phyloP scores from a whole-genome alignment of 2,797 vertebrate genomes.

The Sciaenops ocellatus region DNA sequence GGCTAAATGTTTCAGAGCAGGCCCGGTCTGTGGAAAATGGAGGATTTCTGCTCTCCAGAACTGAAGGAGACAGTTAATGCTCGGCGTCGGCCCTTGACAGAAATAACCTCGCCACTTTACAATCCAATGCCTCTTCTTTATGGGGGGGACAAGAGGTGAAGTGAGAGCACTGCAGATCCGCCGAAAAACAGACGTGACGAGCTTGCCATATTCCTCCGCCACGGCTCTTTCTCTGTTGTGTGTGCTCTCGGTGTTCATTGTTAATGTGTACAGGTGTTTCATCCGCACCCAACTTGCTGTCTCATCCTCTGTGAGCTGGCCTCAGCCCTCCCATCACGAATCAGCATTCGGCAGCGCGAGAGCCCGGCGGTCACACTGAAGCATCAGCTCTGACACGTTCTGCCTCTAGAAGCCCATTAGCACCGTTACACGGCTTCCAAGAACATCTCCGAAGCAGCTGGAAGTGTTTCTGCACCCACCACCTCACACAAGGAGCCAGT shows the following conservation, averaged over 20 bases:
- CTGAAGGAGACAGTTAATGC: conserved; percentile 54
- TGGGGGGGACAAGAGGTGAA: conserved; percentile 68
- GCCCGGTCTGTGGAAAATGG: conserved; percentile 40
- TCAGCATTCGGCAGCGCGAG: conserved; percentile 69
- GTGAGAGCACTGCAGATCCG: conserved; percentile 42
- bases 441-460: conserved; percentile 24
- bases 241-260: conserved; percentile 1
- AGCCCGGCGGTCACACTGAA: conserved; percentile 57
- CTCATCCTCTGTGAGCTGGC: conserved; percentile 40
- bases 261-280: conserved; percentile 44
- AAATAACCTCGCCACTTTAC: conserved; percentile 71
- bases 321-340: conserved; percentile 50
- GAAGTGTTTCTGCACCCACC: conserved; percentile 40
- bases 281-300: conserved; percentile 33
- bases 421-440: conserved; percentile 25
- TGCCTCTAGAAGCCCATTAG: conserved; percentile 63
- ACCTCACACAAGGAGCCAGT: conserved; percentile 32
- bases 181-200: conserved; percentile 44
- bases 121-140: conserved; percentile 56
- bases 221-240: conserved; percentile 3
- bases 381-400: conserved; percentile 60
- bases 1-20: conserved; percentile 46
- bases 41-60: conserved; percentile 44
- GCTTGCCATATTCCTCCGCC: conserved; percentile 23
- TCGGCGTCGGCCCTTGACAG: conserved; percentile 53